phyloP scores from a whole-genome alignment of 2,113 vertebrate species.

The Pandion haliaetus region DNA sequence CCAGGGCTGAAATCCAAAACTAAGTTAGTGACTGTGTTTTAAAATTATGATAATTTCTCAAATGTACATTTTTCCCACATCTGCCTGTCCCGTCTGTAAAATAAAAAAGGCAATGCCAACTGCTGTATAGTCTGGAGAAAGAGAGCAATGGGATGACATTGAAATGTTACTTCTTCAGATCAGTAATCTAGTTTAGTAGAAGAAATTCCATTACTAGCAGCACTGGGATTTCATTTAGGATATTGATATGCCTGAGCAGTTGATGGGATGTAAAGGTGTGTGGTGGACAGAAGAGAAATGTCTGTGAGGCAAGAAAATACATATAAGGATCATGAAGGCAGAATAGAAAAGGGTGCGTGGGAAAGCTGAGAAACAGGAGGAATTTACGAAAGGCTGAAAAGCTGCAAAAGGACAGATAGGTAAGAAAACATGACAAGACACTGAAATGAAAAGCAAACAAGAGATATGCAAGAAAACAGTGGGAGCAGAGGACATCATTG shows the following conservation, averaged over 20 bases:
- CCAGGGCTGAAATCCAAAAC: background rate
- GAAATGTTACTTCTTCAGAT: background rate
- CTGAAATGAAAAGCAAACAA: background rate
- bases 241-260: background rate
- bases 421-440: background rate
- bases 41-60: background rate
- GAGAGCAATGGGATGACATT: background rate
- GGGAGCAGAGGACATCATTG: background rate
- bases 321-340: background rate
- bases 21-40: background rate
- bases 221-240: background rate
- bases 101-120: background rate
- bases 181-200: background rate
- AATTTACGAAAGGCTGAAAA: background rate
- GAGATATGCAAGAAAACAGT: background rate
- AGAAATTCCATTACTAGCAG: background rate
- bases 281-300: background rate
- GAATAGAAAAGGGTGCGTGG: background rate
- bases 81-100: background rate
- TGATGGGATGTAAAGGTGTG: background rate
- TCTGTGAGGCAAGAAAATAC: background rate
- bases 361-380: background rate
- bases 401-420: background rate
- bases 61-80: background rate
- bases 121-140: background rate